Conservation (phyloP, 2,888 invertebrate species). For the Rhagonycha lutea region DNA sequence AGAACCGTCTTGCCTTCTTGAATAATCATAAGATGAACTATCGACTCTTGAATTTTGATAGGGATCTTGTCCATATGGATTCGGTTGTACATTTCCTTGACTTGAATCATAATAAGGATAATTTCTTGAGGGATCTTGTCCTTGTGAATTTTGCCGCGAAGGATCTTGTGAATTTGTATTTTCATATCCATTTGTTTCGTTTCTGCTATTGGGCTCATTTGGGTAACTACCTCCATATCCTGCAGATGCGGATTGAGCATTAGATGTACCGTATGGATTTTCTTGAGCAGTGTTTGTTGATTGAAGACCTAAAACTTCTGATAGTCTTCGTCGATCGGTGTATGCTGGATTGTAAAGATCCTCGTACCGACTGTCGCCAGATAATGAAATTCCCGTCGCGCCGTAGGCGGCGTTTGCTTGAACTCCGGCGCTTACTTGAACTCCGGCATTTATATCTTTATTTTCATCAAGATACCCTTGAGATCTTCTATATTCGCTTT, state of each 20-base stretch:
- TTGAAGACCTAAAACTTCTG: not conserved
- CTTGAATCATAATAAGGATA: not conserved
- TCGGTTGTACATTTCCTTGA: not conserved
- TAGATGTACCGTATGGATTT: not conserved
- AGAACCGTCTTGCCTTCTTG: not conserved
- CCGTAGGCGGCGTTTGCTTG: not conserved
- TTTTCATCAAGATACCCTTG: not conserved
- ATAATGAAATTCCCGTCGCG: not conserved
- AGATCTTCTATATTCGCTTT: conserved; percentile 23
- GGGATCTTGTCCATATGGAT: not conserved
- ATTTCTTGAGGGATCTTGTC: not conserved
- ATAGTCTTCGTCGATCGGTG: not conserved
- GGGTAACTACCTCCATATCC: not conserved
- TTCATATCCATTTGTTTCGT: not conserved
- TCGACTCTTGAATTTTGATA: not conserved
- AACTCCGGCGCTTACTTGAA: not conserved
- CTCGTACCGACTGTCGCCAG: not conserved
- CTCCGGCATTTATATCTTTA: not conserved
- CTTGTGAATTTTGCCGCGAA: not conserved
- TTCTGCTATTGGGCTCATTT: not conserved
- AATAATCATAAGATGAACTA: not conserved
- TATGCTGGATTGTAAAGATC: not conserved
- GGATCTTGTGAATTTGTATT: not conserved
- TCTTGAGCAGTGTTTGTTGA: not conserved
- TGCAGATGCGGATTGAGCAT: not conserved